Conservation (phyloP, 2,888 invertebrate species). For the Eucriotettix oculatus region DNA sequence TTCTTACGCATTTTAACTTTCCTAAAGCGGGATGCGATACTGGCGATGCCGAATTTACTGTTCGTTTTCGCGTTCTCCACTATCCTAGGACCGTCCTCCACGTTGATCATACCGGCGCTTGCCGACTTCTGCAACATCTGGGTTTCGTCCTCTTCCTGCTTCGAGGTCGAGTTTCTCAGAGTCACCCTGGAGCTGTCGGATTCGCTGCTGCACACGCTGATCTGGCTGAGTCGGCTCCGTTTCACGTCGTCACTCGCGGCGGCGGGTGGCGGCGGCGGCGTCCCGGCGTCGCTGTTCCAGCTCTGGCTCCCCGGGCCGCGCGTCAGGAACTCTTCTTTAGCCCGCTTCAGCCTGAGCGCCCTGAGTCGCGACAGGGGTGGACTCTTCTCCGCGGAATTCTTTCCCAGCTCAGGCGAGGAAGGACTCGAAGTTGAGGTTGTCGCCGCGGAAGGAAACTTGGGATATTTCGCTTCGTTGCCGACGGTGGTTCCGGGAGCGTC, state of each 20-base stretch:
- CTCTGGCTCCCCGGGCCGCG: slow-evolving; percentile 21
- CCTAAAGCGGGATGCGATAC: slow-evolving; percentile 40
- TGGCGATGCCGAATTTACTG: slow-evolving; percentile 17
- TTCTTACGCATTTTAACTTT: slow-evolving; percentile 33
- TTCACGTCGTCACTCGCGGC: background rate
- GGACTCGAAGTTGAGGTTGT: background rate
- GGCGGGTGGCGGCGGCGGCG: no score
- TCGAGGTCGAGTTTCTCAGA: slow-evolving; percentile 39
- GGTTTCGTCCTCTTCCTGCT: slow-evolving; percentile 6
- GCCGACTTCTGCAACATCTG: slow-evolving; percentile 44
- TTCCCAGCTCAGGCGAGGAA: background rate
- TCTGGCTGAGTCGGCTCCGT: slow-evolving; percentile 24
- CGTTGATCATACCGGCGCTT: slow-evolving; percentile 60
- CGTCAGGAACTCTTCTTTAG: slow-evolving; percentile 54
- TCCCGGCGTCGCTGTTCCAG: slow-evolving; percentile 12
- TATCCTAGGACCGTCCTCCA: slow-evolving; percentile 31
- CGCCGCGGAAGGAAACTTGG: background rate
- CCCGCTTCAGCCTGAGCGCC: slow-evolving; percentile 45
- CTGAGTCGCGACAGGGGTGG: slow-evolving; percentile 17
- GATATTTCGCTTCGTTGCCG: no score
- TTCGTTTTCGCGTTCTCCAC: background rate
- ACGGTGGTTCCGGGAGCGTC: background rate
- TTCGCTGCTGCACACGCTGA: background rate
- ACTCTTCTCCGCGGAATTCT: background rate
- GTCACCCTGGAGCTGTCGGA: background rate